These are phyloP conservation scores for Orchestia grillus DNA, from an alignment of 1,140 invertebrate genomes.

Conservation along the genomic window DNA sequence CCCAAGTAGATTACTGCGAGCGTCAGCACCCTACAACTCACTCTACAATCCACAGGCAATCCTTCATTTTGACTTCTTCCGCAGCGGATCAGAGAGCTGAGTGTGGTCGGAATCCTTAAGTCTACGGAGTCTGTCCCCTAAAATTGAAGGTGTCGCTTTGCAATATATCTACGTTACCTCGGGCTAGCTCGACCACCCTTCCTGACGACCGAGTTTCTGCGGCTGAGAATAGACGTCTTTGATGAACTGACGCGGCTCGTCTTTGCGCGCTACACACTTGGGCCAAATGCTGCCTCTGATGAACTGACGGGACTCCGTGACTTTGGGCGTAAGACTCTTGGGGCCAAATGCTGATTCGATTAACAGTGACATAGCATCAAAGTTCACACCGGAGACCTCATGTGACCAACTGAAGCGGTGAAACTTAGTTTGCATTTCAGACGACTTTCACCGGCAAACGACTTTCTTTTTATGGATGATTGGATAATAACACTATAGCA, in stretches of 20 bases:
- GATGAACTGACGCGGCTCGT: background rate
- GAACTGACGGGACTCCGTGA: background rate
- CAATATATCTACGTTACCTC: constrained; percentile 1
- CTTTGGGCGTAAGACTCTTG: background rate
- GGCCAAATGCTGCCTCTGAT: background rate
- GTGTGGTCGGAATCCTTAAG: constrained; percentile 20
- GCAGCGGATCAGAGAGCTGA: background rate
- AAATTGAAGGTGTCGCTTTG: constrained; percentile 24
- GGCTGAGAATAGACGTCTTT: background rate
- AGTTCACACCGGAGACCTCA: background rate
- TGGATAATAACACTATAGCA: no score
- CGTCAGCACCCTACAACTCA: constrained; percentile 22
- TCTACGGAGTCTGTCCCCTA: background rate
- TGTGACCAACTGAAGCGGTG: background rate
- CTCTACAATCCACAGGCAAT: constrained; percentile 18
- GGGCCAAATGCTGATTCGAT: background rate
- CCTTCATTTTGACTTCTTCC: constrained; percentile 30
- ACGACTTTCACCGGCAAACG: no score
- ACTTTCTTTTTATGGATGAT: no score
- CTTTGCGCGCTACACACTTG: background rate
- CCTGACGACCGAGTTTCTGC: background rate
- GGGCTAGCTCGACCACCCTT: background rate
- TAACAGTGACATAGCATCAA: background rate
- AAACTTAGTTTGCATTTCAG: background rate
- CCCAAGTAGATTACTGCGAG: background rate